These are phyloP conservation scores for Leiothrix lutea DNA, from an alignment of 2,113 vertebrate species.

Conservation along the genomic window DNA sequence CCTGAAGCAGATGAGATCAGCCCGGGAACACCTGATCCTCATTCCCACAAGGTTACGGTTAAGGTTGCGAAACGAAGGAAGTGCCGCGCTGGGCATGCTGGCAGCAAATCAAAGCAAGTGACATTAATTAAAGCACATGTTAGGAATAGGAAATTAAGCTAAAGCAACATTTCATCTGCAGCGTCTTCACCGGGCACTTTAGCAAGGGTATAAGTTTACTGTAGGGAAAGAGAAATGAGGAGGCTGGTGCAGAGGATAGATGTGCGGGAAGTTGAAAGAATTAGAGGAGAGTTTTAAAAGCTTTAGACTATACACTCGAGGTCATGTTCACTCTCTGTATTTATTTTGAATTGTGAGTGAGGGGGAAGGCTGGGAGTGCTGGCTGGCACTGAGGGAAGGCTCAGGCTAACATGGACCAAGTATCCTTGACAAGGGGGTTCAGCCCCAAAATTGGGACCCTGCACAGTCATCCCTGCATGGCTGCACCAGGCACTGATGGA, in stretches of 20 bases:
- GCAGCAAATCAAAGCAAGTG: slow-evolving; percentile 61
- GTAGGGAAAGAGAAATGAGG: slow-evolving; percentile 57
- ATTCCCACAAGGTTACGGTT: slow-evolving; percentile 28
- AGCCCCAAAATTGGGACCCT: rapidly evolving
- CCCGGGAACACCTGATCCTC: slow-evolving; percentile 30
- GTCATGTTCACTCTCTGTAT: slow-evolving; percentile 20
- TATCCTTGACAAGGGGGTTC: rapidly evolving
- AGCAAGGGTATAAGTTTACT: slow-evolving; percentile 45
- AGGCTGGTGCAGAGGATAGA: slow-evolving; percentile 46
- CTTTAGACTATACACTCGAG: not conserved
- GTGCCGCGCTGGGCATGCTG: slow-evolving; percentile 39
- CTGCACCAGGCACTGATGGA: not conserved
- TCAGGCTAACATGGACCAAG: rapidly evolving
- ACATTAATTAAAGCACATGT: slow-evolving; percentile 61
- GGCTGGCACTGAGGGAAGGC: not conserved
- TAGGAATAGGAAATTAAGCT: slow-evolving; percentile 59
- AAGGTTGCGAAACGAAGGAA: slow-evolving; percentile 42
- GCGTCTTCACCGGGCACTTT: slow-evolving; percentile 14
- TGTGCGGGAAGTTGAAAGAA: slow-evolving; percentile 49
- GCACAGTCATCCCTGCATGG: rapidly evolving
- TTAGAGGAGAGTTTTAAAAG: slow-evolving; percentile 50
- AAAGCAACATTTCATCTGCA: slow-evolving; percentile 50
- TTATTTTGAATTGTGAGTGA: slow-evolving; percentile 36
- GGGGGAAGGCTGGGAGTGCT: not conserved
- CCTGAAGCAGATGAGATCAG: not conserved